Evolutionary conservation across 2,888 invertebrate species (phyloP), one percentile per base, ranked within the genome.

Genomic region (Tenthredo distinguenda): DNA sequence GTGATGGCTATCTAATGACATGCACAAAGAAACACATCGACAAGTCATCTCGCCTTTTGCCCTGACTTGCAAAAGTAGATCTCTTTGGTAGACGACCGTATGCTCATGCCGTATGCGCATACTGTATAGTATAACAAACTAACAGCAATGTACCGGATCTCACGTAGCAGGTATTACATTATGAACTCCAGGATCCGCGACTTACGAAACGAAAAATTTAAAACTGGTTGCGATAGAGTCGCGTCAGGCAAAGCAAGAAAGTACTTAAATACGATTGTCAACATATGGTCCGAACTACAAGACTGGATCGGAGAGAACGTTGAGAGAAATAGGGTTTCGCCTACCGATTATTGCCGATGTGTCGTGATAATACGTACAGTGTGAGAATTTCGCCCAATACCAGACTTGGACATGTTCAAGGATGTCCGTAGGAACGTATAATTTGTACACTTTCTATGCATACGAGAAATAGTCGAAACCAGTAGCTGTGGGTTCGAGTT

Each of bases 31-130:
- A 81, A 37, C 62, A 81, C 58, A 62, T 62, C 62, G 81, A 81
- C 81, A 40, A 81, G 81, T 81, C 81, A 81, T 62, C 81, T 81
- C 40, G 81, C 34, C 81, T 81, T 81, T 81, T 26, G 81, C 81
- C 40, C 81, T 81, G 81, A 81, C 81, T 58, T 81, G 81, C 81
- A 81, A 81, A 62, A 81, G 62, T 62, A 62, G 62, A 62, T 40
- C 62, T 37, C 40, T 40, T 37, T 50, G 21, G 62, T 50, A 81
- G 26, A 62, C 40, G 62, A 81, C 81, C 34, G 58, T 50, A 50
- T 55, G 77, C 50, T 50, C n/a, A 55, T 34, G 55, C 55, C 26
- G 26, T 26, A 26, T 31, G 2, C 47, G 55, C 47, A 58, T 79
- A 79, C 34, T 10, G 9, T 58, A 34, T 15, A 43, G 9, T n/a